Percentiles rank a stretch among this genome's conserved stretches.
Evolutionary conservation across 2,797 vertebrate species (phyloP).

Genomic region (Myiothlypis coronata): DNA sequence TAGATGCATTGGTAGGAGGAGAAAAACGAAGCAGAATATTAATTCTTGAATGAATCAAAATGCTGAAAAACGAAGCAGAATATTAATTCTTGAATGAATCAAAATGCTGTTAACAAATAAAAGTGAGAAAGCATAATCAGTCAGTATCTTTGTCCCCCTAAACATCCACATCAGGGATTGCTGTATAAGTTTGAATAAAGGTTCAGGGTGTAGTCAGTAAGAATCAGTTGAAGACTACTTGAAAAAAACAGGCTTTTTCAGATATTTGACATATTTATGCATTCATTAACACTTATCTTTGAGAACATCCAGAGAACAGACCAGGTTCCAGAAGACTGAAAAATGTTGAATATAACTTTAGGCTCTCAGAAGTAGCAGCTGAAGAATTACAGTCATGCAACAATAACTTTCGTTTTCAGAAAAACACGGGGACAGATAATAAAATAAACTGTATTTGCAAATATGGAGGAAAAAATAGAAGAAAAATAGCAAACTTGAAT

Average conservation of each 20-base stretch:
- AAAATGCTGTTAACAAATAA: neutral
- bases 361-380: neutral
- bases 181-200: neutral
- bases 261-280: neutral
- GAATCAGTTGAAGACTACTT: neutral
- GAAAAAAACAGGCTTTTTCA: neutral
- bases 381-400: neutral
- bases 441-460: neutral
- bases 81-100: neutral
- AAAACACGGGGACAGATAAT: neutral
- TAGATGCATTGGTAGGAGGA: neutral
- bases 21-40: neutral
- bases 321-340: neutral
- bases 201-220: neutral
- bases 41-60: neutral
- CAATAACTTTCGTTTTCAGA: neutral
- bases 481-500: neutral
- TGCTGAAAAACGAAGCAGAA: neutral
- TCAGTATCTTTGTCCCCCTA: neutral
- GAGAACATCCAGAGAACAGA: neutral
- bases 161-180: neutral
- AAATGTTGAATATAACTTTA: neutral
- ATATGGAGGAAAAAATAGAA: neutral
- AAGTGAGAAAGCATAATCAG: accelerated
- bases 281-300: neutral